Percentiles rank a stretch among this genome's conserved stretches.
Conservation (phyloP, 2,113 vertebrate species). For the Gasterosteus aculeatus region DNA sequence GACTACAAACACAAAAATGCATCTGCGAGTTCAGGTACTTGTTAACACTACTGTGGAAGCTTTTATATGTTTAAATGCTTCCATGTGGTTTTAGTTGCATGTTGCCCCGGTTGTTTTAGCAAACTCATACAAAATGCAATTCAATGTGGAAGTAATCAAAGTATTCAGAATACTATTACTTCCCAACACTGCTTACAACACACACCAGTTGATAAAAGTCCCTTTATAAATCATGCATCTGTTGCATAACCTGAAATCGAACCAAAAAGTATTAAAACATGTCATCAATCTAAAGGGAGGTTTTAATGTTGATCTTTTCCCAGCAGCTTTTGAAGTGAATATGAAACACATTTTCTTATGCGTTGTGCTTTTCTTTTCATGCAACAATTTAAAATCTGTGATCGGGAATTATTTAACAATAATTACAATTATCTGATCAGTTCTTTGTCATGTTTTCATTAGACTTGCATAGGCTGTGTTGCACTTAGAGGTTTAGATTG, state of each 20-base stretch:
- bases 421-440: not conserved
- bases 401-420: not conserved
- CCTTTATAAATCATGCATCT: slow-evolving; percentile 30
- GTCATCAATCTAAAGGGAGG: slow-evolving; percentile 1
- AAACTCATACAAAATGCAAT: too few relatives aligned
- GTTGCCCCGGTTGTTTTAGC: too few relatives aligned
- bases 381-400: not conserved
- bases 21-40: too few relatives aligned
- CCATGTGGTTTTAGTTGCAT: too few relatives aligned
- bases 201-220: slow-evolving; percentile 24
- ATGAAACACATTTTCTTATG: slow-evolving; percentile 4
- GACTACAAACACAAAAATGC: too few relatives aligned
- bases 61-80: too few relatives aligned
- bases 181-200: not conserved
- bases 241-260: slow-evolving; percentile 29
- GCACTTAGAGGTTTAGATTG: not conserved
- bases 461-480: not conserved
- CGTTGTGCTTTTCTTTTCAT: not conserved
- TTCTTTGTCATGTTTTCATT: not conserved
- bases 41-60: too few relatives aligned
- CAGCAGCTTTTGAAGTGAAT: not conserved
- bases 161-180: too few relatives aligned
- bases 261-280: slow-evolving; percentile 18
- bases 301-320: slow-evolving; percentile 28
- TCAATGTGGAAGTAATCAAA: too few relatives aligned